Percentiles rank a stretch among this genome's conserved stretches.
These are phyloP conservation scores for Poeciliopsis paucimaculata DNA, from an alignment of 2,797 vertebrate species.

Conservation along the genomic window DNA sequence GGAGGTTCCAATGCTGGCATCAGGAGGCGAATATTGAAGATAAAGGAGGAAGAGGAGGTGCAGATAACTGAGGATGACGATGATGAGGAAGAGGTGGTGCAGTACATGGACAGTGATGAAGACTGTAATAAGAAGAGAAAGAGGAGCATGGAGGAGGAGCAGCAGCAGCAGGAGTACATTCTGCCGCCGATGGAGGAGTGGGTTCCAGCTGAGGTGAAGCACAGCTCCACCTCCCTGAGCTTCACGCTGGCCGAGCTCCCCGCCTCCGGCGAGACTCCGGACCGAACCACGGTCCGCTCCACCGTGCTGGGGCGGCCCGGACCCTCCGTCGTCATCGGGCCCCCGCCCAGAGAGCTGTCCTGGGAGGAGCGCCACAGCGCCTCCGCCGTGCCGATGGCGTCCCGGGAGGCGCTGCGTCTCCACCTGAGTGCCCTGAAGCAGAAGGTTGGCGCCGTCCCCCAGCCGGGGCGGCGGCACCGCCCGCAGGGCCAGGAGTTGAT, in stretches of 20 bases:
- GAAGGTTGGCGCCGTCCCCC: not conserved
- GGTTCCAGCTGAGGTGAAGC: slow-evolving; percentile 69
- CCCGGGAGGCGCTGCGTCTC: slow-evolving; percentile 62
- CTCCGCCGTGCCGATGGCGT: slow-evolving; percentile 65
- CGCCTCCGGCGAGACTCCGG: rapidly evolving
- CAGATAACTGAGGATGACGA: slow-evolving; percentile 7
- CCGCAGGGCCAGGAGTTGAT: slow-evolving; percentile 19
- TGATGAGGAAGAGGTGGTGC: slow-evolving; percentile 26
- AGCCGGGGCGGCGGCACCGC: rapidly evolving
- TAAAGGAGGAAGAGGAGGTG: slow-evolving; percentile 18
- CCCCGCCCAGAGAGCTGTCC: slow-evolving; percentile 23
- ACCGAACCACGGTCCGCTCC: not conserved
- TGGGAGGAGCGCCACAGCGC: slow-evolving; percentile 24
- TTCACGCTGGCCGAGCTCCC: slow-evolving; percentile 40
- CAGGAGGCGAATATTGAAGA: not conserved
- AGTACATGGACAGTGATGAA: slow-evolving; percentile 57
- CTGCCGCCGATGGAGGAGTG: slow-evolving; percentile 83
- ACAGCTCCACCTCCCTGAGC: slow-evolving; percentile 4
- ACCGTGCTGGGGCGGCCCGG: slow-evolving; percentile 62
- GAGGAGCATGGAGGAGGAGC: slow-evolving; percentile 13
- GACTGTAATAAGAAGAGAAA: slow-evolving; percentile 36
- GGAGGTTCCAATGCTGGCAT: not conserved
- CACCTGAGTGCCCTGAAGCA: slow-evolving; percentile 55
- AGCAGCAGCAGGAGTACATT: not conserved
- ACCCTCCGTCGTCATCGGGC: slow-evolving; percentile 39